A percentile compares a stretch with the other conserved stretches of the same genome.
These are phyloP conservation scores for Arothron firmamentum DNA, from an alignment of 2,113 vertebrate species.

Conservation along the genomic window DNA sequence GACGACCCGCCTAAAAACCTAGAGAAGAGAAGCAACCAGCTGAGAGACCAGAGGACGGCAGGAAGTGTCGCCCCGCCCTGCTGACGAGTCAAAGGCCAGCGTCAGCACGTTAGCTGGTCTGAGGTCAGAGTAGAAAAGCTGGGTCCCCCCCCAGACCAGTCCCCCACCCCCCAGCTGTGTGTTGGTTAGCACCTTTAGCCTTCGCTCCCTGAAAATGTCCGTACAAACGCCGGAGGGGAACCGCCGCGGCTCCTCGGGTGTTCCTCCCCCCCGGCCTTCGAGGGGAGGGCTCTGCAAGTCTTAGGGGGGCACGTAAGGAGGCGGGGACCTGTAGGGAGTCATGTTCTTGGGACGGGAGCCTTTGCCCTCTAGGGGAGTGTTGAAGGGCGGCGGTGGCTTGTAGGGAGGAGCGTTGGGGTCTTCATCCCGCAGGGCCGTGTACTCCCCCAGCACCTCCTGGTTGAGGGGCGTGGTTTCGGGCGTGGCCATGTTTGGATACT, in stretches of 20 bases:
- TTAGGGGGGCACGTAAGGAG: slow-evolving; percentile 98
- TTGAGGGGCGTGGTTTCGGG: slow-evolving; percentile 92
- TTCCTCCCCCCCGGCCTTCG: slow-evolving; percentile 36
- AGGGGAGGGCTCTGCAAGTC: slow-evolving; percentile 50
- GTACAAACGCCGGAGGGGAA: slow-evolving; percentile 61
- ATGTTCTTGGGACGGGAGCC: slow-evolving; percentile 99
- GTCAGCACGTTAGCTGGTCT: slow-evolving; percentile 41
- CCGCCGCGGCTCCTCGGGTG: slow-evolving; percentile 51
- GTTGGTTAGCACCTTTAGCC: slow-evolving; percentile 63
- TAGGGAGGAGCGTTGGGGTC: slow-evolving; percentile 96
- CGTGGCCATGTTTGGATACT: slow-evolving; percentile 91
- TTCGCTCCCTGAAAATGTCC: slow-evolving; percentile 58
- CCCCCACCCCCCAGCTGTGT: slow-evolving; percentile 43
- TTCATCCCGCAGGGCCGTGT: slow-evolving; percentile 90
- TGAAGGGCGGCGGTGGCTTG: slow-evolving; percentile 95
- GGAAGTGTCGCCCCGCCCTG: too few relatives aligned
- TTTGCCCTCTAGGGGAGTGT: slow-evolving; percentile 94
- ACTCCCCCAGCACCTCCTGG: slow-evolving; percentile 91
- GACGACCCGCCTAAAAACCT: too few relatives aligned
- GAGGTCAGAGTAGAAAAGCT: slow-evolving; percentile 43
- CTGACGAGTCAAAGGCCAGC: background rate
- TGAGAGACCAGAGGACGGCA: too few relatives aligned
- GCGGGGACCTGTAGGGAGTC: slow-evolving; percentile 99
- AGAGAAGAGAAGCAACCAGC: too few relatives aligned
- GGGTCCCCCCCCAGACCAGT: slow-evolving; percentile 45